Evolutionary conservation across 2,113 vertebrate genomes (phyloP).

Genomic region (Sapajus apella): DNA sequence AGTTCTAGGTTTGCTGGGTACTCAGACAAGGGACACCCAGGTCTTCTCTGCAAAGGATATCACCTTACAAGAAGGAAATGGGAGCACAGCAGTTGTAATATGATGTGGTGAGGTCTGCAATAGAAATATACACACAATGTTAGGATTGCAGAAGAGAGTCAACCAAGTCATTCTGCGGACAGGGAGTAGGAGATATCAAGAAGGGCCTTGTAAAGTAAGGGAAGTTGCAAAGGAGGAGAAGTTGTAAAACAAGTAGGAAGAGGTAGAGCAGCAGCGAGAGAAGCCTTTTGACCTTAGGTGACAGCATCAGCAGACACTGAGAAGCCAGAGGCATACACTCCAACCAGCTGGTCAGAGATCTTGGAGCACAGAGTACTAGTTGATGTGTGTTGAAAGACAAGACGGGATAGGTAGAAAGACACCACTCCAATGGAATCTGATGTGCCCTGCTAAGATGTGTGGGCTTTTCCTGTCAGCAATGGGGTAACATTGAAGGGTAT

Average conservation of each 20-base stretch:
- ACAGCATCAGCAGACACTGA: neutral
- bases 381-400: no score
- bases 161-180: neutral
- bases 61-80: accelerated
- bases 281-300: no score
- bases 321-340: neutral
- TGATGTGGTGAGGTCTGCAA: no score
- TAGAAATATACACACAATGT: accelerated
- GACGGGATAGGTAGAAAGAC: no score
- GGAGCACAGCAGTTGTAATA: neutral
- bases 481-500: accelerated
- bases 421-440: accelerated
- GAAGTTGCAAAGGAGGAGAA: neutral
- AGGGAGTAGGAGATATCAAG: neutral
- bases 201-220: accelerated
- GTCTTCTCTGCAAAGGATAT: neutral
- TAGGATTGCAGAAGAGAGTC: no score
- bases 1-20: neutral
- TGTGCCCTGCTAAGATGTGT: accelerated
- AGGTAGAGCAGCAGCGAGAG: no score
- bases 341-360: neutral
- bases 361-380: neutral
- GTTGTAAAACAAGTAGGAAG: neutral
- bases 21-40: neutral
- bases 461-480: neutral